Evolutionary conservation across 2,797 vertebrate species (phyloP), one percentile per base, ranked within the genome.

Genomic region (Caiman crocodilus): DNA sequence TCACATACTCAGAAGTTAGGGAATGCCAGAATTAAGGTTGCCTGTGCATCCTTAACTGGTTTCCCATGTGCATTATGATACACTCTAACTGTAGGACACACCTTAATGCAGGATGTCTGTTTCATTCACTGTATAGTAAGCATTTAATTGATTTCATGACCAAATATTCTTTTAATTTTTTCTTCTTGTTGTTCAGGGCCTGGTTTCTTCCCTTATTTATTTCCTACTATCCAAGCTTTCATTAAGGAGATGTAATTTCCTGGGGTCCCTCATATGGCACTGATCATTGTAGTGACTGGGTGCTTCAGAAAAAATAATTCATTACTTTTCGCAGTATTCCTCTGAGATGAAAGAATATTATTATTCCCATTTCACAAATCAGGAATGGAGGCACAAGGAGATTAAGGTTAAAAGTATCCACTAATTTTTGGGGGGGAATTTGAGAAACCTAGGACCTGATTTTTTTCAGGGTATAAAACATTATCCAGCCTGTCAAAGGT

Each of bases 151-250:
- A 77, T 26, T 76, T 85, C 84, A 35, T 25, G 75, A 94, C 78
- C 82, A 87, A 78, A 73, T n/a, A 60, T 85, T 95, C 92, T 91
- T 75, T 95, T 85, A 91, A 93, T 83, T 74, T 91, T 89, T 91
- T 93, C 89, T 92, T 76, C 73, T 82, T 79, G n/a, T 58, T 79
- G 85, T 92, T 95, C 93, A 93, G 90, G 28, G 26, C 21, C 55
- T 89, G 1, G 0, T 77, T 83, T 90, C 42, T 50, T 50, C 82
- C 75, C 69, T 87, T 90, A 57, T 58, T 90, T 6, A 4, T 79
- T 84, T 71, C 21, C 9, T 84, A 61, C 64, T 42, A 4, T 61
- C 26, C 4, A 78, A 90, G 65, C 69, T 92, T 30, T 90, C 74
- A 73, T 75, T 67, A 80, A 84, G 79, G 71, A 85, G 78, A 71